Evolutionary conservation across 2,888 invertebrate species (phyloP).

Genomic region (Melinaea marsaeus): DNA sequence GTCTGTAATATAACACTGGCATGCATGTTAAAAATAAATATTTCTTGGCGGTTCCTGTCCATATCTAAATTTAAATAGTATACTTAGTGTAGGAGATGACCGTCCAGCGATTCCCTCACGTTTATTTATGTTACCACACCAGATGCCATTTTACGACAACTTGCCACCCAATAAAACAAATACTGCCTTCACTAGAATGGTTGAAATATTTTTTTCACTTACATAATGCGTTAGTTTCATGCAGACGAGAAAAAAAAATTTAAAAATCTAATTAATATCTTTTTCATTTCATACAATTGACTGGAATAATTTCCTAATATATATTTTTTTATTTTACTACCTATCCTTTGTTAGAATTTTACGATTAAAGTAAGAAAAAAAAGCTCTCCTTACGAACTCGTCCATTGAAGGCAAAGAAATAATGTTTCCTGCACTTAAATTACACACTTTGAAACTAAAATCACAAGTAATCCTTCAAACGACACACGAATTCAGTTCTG

Average conservation of each 20-base stretch:
- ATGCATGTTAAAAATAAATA: constrained; percentile 17
- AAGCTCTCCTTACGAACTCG: constrained; percentile 22
- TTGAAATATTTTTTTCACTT: constrained; percentile 12
- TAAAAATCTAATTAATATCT: too few species aligned
- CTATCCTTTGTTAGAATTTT: constrained; percentile 9
- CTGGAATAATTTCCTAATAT: too few species aligned
- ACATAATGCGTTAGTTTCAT: too few species aligned
- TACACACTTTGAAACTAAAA: constrained; percentile 24
- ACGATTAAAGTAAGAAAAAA: constrained; percentile 15
- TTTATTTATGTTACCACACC: constrained; percentile 75
- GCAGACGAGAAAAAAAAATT: too few species aligned
- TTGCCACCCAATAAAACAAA: constrained; percentile 61
- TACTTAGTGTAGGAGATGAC: constrained; percentile 40
- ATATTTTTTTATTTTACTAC: too few species aligned
- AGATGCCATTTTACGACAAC: constrained; percentile 74
- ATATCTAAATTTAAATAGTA: constrained; percentile 38
- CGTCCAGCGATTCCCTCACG: constrained; percentile 55
- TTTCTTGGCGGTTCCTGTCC: constrained; percentile 21
- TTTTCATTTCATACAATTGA: too few species aligned
- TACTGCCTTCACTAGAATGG: constrained; percentile 23
- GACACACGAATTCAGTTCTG: constrained; percentile 15
- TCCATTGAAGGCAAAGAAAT: constrained; percentile 13
- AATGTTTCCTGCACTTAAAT: constrained; percentile 14
- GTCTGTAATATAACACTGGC: background rate
- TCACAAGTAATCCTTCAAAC: constrained; percentile 24